Conservation (phyloP, 2,888 invertebrate genomes). For the Drosophila fulvimacula region DNA sequence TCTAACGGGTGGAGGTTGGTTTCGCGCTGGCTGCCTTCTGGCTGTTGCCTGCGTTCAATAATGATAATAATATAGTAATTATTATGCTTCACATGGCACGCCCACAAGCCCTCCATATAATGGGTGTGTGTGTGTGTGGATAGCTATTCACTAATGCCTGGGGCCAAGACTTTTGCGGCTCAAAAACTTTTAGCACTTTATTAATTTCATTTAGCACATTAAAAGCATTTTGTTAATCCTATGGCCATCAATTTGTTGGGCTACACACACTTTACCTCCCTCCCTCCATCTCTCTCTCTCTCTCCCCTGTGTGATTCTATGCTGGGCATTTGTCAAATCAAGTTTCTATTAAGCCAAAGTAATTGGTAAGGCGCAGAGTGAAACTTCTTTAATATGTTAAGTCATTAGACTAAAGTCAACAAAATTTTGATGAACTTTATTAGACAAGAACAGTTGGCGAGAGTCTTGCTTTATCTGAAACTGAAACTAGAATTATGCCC, state of each 20-base stretch:
- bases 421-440: background rate
- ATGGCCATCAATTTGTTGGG: conserved; percentile 32
- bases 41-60: conserved; percentile 27
- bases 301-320: background rate
- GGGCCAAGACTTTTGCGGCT: conserved; percentile 38
- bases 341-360: conserved; percentile 27
- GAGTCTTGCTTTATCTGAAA: background rate
- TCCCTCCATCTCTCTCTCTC: background rate
- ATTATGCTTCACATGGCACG: conserved; percentile 57
- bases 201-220: conserved; percentile 72
- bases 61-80: conserved; percentile 68
- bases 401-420: conserved; percentile 1
- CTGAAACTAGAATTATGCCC: background rate
- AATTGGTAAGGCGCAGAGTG: background rate
- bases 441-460: background rate
- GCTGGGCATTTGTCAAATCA: conserved; percentile 31
- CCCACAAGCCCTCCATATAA: conserved; percentile 4
- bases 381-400: background rate
- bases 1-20: background rate
- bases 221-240: conserved; percentile 54
- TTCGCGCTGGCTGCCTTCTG: conserved; percentile 12
- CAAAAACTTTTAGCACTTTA: conserved; percentile 69
- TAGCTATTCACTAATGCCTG: conserved; percentile 28
- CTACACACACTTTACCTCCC: background rate
- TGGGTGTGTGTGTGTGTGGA: conserved; percentile 3